Conservation (phyloP, 2,888 invertebrate species). For the Drosophila phalerata region DNA sequence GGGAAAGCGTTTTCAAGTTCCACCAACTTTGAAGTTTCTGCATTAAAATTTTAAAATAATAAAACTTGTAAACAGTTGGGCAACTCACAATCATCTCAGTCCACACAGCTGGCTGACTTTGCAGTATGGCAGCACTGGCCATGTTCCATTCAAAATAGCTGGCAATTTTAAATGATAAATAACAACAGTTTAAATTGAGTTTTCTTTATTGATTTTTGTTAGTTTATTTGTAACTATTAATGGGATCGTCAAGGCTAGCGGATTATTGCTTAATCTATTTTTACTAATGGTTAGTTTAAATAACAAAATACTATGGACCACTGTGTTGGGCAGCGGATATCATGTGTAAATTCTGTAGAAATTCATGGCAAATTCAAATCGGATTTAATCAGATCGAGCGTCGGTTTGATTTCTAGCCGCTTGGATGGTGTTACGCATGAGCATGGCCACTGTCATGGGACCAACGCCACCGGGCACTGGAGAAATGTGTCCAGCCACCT, state of each 20-base stretch:
- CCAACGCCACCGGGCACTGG: slow-evolving; percentile 97
- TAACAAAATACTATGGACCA: slow-evolving; percentile 59
- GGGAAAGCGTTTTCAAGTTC: too few relatives aligned
- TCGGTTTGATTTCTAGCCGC: slow-evolving; percentile 88
- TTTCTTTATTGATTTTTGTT: slow-evolving; percentile 1
- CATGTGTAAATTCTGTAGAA: slow-evolving; percentile 37
- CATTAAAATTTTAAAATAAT: too few relatives aligned
- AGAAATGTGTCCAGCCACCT: slow-evolving; percentile 93
- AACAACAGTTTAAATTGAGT: background rate
- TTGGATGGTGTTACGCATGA: slow-evolving; percentile 94
- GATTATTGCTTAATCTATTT: slow-evolving; percentile 31
- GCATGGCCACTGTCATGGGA: slow-evolving; percentile 97
- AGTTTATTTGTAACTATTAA: slow-evolving; percentile 13
- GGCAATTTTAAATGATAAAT: background rate
- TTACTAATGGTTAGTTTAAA: slow-evolving; percentile 49
- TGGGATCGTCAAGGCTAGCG: slow-evolving; percentile 23
- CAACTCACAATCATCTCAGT: background rate
- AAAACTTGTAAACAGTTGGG: background rate
- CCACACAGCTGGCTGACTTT: background rate
- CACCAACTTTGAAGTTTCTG: too few relatives aligned
- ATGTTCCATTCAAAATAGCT: background rate
- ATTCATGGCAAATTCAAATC: background rate
- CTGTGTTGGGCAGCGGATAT: slow-evolving; percentile 23
- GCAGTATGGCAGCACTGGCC: slow-evolving; percentile 28
- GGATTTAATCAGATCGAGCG: slow-evolving; percentile 5